Evolutionary conservation across 2,888 invertebrate genomes (phyloP).

Genomic region (Acleris sparsana): DNA sequence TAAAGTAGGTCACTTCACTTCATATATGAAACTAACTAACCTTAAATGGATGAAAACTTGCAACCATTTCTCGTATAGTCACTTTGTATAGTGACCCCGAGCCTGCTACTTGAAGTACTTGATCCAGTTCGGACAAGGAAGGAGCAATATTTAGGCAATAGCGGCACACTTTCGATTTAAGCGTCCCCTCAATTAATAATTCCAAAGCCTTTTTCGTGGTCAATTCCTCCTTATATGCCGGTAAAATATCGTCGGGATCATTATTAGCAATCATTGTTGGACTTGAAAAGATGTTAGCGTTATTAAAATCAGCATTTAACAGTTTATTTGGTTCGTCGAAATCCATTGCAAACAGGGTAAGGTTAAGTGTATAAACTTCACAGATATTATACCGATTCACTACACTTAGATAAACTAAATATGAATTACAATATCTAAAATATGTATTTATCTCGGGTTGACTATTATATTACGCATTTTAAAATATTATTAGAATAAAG

Average conservation of each 20-base stretch:
- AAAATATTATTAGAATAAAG: constrained; percentile 6
- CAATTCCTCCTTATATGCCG: constrained; percentile 44
- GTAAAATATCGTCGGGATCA: neutral
- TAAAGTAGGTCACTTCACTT: constrained; percentile 29
- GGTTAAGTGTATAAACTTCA: constrained; percentile 17
- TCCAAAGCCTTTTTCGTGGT: constrained; percentile 66
- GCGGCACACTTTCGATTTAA: constrained; percentile 65
- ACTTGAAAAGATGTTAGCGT: constrained; percentile 10
- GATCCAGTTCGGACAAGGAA: constrained; percentile 63
- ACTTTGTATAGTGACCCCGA: constrained; percentile 62
- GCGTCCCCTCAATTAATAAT: constrained; percentile 60
- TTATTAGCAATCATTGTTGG: neutral
- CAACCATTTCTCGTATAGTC: constrained; percentile 67
- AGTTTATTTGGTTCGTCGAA: constrained; percentile 23
- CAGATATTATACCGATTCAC: constrained; percentile 6
- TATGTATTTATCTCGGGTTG: neutral
- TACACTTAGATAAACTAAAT: neutral
- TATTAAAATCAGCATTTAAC: constrained; percentile 10
- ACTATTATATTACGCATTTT: neutral
- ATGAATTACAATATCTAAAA: neutral
- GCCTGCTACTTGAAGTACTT: constrained; percentile 62
- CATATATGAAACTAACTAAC: constrained; percentile 45
- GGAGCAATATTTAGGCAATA: constrained; percentile 62
- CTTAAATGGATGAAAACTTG: constrained; percentile 72
- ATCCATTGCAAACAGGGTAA: constrained; percentile 26